phyloP scores from a whole-genome alignment of 2,888 invertebrate genomes.

The Plebejus argus region DNA sequence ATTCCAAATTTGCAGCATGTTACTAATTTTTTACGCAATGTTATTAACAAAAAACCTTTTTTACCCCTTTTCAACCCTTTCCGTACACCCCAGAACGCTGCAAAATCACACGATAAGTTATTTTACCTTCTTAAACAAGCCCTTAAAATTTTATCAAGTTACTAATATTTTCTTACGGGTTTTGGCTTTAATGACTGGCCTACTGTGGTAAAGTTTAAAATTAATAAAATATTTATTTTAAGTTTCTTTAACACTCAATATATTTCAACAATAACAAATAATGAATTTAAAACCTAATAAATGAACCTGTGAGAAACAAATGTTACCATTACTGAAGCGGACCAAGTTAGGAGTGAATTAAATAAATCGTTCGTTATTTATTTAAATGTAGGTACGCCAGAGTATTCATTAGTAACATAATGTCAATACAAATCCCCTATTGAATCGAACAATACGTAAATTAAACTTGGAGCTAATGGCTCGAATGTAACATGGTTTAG shows the following conservation, averaged over 20 bases:
- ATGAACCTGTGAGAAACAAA: neutral
- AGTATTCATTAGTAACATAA: conserved; percentile 21
- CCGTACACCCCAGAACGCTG: too few species aligned
- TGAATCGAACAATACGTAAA: conserved; percentile 24
- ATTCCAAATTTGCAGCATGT: too few species aligned
- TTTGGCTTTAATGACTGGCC: too few species aligned
- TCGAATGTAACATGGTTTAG: neutral
- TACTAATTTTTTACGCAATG: too few species aligned
- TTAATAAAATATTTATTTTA: too few species aligned
- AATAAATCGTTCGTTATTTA: conserved; percentile 12
- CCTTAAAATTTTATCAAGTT: too few species aligned
- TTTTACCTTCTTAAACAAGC: too few species aligned
- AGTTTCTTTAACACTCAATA: neutral
- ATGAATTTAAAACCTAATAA: neutral
- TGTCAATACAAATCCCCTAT: conserved; percentile 23
- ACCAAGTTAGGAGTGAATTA: conserved; percentile 8
- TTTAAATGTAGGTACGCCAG: conserved; percentile 6
- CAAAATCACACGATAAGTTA: too few species aligned
- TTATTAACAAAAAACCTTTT: too few species aligned
- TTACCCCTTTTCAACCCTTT: too few species aligned
- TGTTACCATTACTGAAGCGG: neutral
- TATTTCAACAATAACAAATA: neutral
- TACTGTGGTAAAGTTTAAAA: too few species aligned
- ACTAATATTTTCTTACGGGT: too few species aligned
- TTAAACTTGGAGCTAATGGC: conserved; percentile 27